A percentile compares a stretch with the other conserved stretches of the same genome.
These are phyloP conservation scores for Hipparchia semele DNA, from an alignment of 2,888 invertebrate genomes.

Conservation along the genomic window DNA sequence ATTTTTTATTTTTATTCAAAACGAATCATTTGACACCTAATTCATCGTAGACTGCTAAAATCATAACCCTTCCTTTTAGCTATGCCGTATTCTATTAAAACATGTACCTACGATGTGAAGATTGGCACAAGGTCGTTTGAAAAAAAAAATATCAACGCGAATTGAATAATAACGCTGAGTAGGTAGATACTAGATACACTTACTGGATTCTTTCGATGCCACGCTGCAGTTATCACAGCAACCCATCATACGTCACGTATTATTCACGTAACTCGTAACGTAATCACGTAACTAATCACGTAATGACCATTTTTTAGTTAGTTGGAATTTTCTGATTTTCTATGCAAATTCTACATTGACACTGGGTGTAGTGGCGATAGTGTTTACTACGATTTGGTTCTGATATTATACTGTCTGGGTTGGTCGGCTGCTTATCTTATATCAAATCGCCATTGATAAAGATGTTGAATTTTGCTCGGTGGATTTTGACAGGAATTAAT, in stretches of 20 bases:
- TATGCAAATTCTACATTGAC: conserved; percentile 1
- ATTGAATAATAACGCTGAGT: background rate
- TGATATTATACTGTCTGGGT: background rate
- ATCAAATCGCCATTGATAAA: background rate
- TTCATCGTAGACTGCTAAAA: too few relatives aligned
- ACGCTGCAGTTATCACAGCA: conserved; percentile 63
- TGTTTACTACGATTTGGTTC: background rate
- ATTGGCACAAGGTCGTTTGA: background rate
- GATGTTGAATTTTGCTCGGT: background rate
- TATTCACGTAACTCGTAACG: conserved; percentile 10
- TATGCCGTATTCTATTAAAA: too few relatives aligned
- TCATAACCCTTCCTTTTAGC: too few relatives aligned
- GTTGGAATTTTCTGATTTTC: conserved; percentile 3
- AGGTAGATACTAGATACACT: conserved; percentile 47
- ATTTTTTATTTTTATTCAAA: too few relatives aligned
- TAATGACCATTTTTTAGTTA: background rate
- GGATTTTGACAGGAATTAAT: conserved; percentile 7
- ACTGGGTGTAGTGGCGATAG: background rate
- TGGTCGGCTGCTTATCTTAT: conserved; percentile 15
- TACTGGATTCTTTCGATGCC: conserved; percentile 68
- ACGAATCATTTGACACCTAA: too few relatives aligned
- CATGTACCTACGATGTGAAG: background rate
- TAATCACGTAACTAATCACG: background rate
- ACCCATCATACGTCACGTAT: conserved; percentile 54
- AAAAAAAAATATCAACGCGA: background rate